A percentile compares a stretch with the other conserved stretches of the same genome.
Evolutionary conservation across 2,888 invertebrate species (phyloP).

Genomic region (Ophion costatus): DNA sequence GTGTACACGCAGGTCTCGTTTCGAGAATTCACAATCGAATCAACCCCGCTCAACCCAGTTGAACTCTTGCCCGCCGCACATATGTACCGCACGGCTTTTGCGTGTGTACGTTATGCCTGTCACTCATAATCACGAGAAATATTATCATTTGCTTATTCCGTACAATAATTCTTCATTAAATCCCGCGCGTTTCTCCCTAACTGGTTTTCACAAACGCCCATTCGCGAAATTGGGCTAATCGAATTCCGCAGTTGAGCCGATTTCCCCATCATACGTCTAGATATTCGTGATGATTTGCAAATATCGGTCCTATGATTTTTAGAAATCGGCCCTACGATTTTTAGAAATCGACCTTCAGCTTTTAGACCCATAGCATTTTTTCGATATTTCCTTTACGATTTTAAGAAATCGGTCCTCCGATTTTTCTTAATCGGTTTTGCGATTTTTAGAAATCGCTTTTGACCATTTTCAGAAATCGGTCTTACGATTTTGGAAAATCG

Average conservation of each 20-base stretch:
- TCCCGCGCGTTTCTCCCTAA: conserved; percentile 1
- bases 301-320: too few species aligned
- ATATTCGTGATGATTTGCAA: too few species aligned
- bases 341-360: too few species aligned
- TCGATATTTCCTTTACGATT: too few species aligned
- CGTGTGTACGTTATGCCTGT: conserved; percentile 39
- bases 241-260: background rate
- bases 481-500: too few species aligned
- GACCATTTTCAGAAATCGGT: too few species aligned
- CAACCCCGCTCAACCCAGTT: conserved; percentile 52
- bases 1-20: conserved; percentile 68
- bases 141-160: conserved; percentile 31
- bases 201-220: background rate
- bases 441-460: too few species aligned
- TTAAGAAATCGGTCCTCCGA: too few species aligned
- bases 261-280: background rate
- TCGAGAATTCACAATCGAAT: conserved; percentile 69
- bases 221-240: background rate
- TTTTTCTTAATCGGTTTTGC: too few species aligned
- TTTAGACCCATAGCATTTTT: too few species aligned
- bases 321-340: too few species aligned
- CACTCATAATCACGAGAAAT: conserved; percentile 47
- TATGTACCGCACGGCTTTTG: conserved; percentile 24
- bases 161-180: conserved; percentile 14
- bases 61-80: conserved; percentile 62